Evolutionary conservation across 2,113 vertebrate genomes (phyloP).

Genomic region (Rhipidura dahli): DNA sequence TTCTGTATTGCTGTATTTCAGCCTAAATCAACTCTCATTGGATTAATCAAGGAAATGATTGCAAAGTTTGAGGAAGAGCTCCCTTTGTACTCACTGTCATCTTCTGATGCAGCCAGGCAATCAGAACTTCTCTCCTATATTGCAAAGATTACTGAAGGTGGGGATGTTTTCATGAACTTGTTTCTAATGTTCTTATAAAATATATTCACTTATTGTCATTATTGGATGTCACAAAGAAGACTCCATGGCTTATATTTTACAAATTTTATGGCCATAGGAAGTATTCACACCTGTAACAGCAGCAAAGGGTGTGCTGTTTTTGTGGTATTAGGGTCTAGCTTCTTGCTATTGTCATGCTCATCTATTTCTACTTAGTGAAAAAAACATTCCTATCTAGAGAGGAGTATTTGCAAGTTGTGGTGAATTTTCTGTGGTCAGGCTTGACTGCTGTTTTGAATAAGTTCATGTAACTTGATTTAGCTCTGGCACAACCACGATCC

Average conservation of each 20-base stretch:
- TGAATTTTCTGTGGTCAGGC: background rate
- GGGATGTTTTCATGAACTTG: background rate
- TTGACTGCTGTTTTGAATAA: background rate
- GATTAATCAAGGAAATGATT: conserved; percentile 89
- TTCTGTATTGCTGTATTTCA: conserved; percentile 62
- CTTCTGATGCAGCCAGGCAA: conserved; percentile 74
- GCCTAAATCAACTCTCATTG: conserved; percentile 86
- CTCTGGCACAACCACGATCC: background rate
- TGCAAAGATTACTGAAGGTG: conserved; percentile 85
- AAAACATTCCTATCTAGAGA: background rate
- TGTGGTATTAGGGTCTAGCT: background rate
- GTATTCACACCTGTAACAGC: background rate
- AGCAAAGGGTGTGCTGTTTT: background rate
- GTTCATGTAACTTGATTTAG: background rate
- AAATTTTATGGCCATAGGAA: background rate
- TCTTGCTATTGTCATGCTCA: background rate
- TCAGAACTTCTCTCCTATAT: conserved; percentile 85
- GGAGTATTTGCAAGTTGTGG: background rate
- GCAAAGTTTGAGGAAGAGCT: conserved; percentile 91
- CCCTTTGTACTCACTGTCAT: conserved; percentile 79
- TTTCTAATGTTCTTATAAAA: background rate
- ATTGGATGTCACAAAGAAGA: background rate
- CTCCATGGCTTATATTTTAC: background rate
- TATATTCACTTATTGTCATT: background rate
- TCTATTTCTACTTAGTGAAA: background rate